phyloP scores from a whole-genome alignment of 2,888 invertebrate species.

The Synergus gifuensis region DNA sequence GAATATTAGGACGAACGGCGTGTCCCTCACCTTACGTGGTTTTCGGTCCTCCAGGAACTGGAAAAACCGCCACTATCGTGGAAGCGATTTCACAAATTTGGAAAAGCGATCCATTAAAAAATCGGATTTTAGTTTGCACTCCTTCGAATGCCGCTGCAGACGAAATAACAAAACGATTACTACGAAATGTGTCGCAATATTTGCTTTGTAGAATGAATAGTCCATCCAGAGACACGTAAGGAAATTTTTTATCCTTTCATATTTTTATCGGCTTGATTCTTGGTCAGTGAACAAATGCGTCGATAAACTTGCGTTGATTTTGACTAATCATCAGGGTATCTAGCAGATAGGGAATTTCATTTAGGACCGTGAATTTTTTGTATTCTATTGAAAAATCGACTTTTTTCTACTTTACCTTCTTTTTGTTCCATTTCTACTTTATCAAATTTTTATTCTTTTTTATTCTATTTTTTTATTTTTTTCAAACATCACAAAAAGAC shows the following conservation, averaged over 20 bases:
- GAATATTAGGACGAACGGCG: conserved; percentile 16
- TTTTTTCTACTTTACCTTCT: no score
- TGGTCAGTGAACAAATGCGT: not conserved
- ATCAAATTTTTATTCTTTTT: no score
- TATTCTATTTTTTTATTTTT: no score
- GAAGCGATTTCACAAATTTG: conserved; percentile 51
- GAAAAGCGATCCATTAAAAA: conserved; percentile 67
- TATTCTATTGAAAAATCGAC: no score
- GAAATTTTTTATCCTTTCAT: not conserved
- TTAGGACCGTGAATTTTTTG: no score
- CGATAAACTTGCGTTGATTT: no score
- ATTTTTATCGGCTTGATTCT: not conserved
- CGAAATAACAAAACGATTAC: conserved; percentile 80
- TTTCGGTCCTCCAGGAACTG: conserved; percentile 52
- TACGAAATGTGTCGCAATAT: conserved; percentile 66
- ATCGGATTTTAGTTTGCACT: conserved; percentile 82
- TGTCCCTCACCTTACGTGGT: conserved; percentile 14
- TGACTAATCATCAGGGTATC: no score
- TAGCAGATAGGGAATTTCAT: no score
- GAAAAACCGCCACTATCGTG: conserved; percentile 53
- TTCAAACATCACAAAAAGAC: no score
- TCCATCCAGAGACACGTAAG: conserved; percentile 56
- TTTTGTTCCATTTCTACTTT: no score
- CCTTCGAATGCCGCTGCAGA: conserved; percentile 88
- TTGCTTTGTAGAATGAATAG: conserved; percentile 57